Base-by-base conservation (phyloP, 2,888 invertebrate species). In the Eupithecia tripunctaria region DNA sequence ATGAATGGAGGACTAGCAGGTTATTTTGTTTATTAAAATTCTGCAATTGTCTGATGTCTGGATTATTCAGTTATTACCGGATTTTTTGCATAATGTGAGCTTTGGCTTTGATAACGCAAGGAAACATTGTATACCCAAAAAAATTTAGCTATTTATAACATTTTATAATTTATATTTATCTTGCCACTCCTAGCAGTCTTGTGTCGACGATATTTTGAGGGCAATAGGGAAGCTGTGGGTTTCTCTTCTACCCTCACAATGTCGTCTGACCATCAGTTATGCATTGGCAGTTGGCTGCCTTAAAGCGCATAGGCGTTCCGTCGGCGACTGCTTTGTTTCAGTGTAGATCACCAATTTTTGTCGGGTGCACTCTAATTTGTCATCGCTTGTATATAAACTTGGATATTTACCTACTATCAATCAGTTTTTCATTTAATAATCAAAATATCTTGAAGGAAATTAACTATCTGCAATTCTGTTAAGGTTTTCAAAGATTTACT, bases 1-100 rank as follows among this genome's bases (percentile, higher is more conserved):
- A 72, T 70, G 71, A 71, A 74, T 70, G 72, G 72, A 72, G 72
- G 67, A 74, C 25, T 64, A 38, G 64, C 70, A 76, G 73, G 71
- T 71, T 71, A 76, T 76, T 73, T 76, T 70, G 71, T 68, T 47
- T 67, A 70, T 60, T 47, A 73, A 29, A 60, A 60, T 60, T 60
- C 60, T 60, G 60, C 56, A 14, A 25, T 56, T 25, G 5, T 56
- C 56, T 56, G 25, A 25, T 56, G 56, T 56, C 56, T 56, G 56
- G 56, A 14, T 21, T 56, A 12, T 56, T 56, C 51, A 51, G 51
- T 21, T 51, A 21, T 21, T 21, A 51, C 51, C 12, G 25, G 25
- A 56, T 25, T 25, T 56, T 56, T 25, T 56, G 25, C 4, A 4
- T 14, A 56, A 25, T 56, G 5, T 21, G n/a, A 0, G 2, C 51